phyloP scores from a whole-genome alignment of 2,113 vertebrate species.

The Arothron firmamentum region DNA sequence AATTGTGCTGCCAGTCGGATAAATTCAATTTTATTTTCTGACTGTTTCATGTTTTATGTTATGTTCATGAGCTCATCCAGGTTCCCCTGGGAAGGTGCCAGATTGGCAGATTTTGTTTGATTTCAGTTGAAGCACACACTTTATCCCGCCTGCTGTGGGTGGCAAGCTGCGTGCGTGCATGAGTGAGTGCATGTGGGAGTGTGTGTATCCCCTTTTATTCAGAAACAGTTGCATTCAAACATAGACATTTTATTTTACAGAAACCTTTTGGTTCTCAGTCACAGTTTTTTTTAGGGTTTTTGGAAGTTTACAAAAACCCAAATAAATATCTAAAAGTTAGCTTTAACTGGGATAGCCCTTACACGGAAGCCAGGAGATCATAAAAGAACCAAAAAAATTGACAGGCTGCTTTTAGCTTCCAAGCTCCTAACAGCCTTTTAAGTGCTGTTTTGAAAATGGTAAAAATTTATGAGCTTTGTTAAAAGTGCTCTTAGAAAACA shows the following conservation, averaged over 20 bases:
- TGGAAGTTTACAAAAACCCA: not conserved
- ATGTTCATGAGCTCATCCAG: no score
- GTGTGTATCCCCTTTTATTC: no score
- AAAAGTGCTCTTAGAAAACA: constrained; percentile 15
- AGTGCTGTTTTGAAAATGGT: constrained; percentile 19
- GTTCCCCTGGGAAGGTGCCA: not conserved
- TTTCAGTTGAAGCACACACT: not conserved
- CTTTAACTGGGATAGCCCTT: no score
- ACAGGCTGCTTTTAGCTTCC: not conserved
- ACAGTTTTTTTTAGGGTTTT: not conserved
- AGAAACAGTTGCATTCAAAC: not conserved
- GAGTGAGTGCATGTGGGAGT: no score
- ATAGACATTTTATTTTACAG: no score
- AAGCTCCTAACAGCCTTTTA: constrained; percentile 1
- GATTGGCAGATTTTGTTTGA: not conserved
- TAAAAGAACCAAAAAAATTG: no score
- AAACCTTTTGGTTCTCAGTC: no score
- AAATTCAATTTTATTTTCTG: not conserved
- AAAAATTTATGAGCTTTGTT: constrained; percentile 22
- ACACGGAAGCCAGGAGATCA: no score
- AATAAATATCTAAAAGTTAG: not conserved
- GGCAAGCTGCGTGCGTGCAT: not conserved
- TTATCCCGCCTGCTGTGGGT: not conserved
- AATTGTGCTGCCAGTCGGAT: not conserved
- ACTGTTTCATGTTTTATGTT: not conserved